phyloP scores from a whole-genome alignment of 2,797 vertebrate genomes.

The Sebastes trivittatus region DNA sequence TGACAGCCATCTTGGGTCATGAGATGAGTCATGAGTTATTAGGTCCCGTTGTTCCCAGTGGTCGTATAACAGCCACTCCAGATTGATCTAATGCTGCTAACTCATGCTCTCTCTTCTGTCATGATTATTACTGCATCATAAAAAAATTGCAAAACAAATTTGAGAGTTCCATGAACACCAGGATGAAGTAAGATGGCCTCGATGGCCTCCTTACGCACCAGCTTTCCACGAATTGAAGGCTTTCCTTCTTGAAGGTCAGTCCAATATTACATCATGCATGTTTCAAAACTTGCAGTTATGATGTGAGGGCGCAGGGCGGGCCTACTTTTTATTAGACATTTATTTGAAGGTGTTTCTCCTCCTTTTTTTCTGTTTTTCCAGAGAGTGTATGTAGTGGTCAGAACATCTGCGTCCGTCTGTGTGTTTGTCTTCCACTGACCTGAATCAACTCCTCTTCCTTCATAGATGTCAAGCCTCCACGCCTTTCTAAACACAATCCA shows the following conservation, averaged over 20 bases:
- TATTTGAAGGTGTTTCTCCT: slow-evolving; percentile 20
- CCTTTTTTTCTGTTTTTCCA: slow-evolving; percentile 10
- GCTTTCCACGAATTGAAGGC: not conserved
- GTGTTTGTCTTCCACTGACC: slow-evolving; percentile 55
- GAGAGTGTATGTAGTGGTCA: slow-evolving; percentile 31
- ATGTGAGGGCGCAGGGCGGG: not conserved
- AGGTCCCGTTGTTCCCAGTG: not conserved
- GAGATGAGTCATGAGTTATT: slow-evolving; percentile 19
- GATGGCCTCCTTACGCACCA: not conserved
- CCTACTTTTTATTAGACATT: not conserved
- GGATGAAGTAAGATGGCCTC: slow-evolving; percentile 4
- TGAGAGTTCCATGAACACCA: not conserved
- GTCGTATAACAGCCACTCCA: not conserved
- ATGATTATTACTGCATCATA: not conserved
- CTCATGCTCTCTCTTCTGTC: not conserved
- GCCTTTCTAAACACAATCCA: slow-evolving; percentile 52
- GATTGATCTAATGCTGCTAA: not conserved
- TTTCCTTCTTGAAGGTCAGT: not conserved
- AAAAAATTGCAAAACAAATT: slow-evolving; percentile 11
- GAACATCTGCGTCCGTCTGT: slow-evolving; percentile 48
- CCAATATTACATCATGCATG: slow-evolving; percentile 16
- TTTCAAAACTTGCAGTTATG: not conserved
- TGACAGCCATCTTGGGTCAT: slow-evolving; percentile 21
- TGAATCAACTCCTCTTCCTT: slow-evolving; percentile 43
- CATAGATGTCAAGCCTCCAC: slow-evolving; percentile 30